Evolutionary conservation across 2,888 invertebrate species (phyloP), one percentile per base, ranked within the genome.

Genomic region (Tuberolachnus salignus): DNA sequence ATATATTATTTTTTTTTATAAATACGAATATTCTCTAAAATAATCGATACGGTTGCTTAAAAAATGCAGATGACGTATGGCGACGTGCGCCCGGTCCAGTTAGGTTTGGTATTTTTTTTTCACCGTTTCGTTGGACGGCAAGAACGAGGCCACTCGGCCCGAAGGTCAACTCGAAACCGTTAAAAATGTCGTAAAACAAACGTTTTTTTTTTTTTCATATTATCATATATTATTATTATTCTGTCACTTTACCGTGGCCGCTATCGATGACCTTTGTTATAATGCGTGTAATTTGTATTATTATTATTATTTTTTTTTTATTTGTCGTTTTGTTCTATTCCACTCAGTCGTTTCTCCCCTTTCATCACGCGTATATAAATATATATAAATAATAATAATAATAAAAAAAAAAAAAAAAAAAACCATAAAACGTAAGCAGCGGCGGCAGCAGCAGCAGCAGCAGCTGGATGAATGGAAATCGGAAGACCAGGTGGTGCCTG

Each of bases 261-360:
- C 19, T 59, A 71, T 71, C 71, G 57, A 59, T 63, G 73, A 73
- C 73, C 73, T 51, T 73, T 73, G 73, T 73, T 73, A 63, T 72
- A 63, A 63, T 19, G n/a, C n/a, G 51, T 51, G 51, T 63, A 73
- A 21, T 61, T 71, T 55, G 42, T 16, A 66, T 55, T 69, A 14
- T 55, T 67, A 34, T 63, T 16, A 66, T 55, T 69, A 14, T 55
- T 67, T 53, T 13, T 26, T 34, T 26, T 34, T 34, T 26, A 6
- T 34, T 34, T 34, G n/a, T n/a, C 6, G 34, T 49, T 61, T 21
- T 51, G 10, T 57, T 26, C 26, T 71, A 42, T 72, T 61, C 19
- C 51, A 9, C 21, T 14, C 10, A 13, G 6, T 51, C 72, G 61
- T 19, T 63, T 51, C 34, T 63, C 61, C 61, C 72, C 72, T 51